A percentile compares a stretch with the other conserved stretches of the same genome.
Conservation (phyloP, 2,888 invertebrate species). For the Pyrgus malvae region DNA sequence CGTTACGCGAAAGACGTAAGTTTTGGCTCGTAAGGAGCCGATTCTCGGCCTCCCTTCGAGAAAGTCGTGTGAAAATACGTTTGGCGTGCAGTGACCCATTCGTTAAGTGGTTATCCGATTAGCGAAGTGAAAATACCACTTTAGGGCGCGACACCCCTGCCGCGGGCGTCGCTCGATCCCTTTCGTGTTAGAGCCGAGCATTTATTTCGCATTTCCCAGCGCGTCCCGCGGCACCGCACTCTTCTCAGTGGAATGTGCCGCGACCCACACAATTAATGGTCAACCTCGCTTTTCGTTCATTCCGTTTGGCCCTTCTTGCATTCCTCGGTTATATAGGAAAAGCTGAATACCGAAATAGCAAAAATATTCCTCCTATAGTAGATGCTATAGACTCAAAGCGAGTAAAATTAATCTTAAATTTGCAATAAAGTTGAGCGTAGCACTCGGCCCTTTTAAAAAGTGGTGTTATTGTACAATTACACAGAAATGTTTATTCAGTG, state of each 20-base stretch:
- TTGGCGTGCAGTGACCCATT: constrained; percentile 82
- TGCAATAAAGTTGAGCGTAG: constrained; percentile 43
- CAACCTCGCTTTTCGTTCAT: constrained; percentile 52
- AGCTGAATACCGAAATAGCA: constrained; percentile 12
- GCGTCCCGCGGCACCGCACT: constrained; percentile 61
- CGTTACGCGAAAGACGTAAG: constrained; percentile 72
- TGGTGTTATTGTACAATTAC: constrained; percentile 68
- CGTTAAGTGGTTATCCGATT: constrained; percentile 84
- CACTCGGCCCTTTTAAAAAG: constrained; percentile 41
- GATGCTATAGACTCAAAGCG: constrained; percentile 8
- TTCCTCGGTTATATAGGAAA: constrained; percentile 19
- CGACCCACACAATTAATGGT: constrained; percentile 67
- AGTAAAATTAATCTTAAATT: constrained; percentile 22
- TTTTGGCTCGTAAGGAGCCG: constrained; percentile 72
- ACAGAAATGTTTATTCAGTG: constrained; percentile 75
- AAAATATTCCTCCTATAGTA: not conserved
- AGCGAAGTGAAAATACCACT: constrained; percentile 84
- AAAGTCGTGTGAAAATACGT: constrained; percentile 82
- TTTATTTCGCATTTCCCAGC: constrained; percentile 79
- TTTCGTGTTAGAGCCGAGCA: constrained; percentile 77
- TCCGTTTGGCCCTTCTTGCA: constrained; percentile 40
- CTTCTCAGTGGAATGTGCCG: constrained; percentile 51
- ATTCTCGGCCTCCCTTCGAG: constrained; percentile 67
- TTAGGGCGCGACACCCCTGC: constrained; percentile 78
- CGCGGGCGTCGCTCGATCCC: constrained; percentile 72